phyloP scores from a whole-genome alignment of 2,113 vertebrate species.

The Irena cyanogastra region DNA sequence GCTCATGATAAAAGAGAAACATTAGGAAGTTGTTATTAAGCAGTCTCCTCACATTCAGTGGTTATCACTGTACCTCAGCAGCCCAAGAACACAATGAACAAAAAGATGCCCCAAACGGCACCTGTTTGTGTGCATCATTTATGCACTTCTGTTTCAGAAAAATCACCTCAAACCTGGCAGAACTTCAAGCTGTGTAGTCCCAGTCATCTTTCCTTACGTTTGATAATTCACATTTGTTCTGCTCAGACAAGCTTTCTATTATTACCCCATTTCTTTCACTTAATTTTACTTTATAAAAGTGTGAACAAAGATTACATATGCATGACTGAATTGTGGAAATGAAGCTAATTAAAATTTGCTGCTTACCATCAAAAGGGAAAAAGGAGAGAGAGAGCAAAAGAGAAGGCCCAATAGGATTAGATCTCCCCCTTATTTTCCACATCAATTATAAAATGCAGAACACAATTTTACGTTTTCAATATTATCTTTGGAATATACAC shows the following conservation, averaged over 20 bases:
- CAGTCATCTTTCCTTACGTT: conserved; percentile 29
- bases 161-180: conserved; percentile 41
- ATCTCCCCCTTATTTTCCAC: conserved; percentile 55
- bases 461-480: conserved; percentile 41
- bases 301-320: conserved; percentile 74
- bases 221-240: conserved; percentile 71
- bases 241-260: conserved; percentile 75
- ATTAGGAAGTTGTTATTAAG: conserved; percentile 47
- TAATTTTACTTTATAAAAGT: conserved; percentile 70
- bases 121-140: conserved; percentile 54
- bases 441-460: conserved; percentile 62
- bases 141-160: conserved; percentile 23
- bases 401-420: conserved; percentile 49
- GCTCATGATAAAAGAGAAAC: conserved; percentile 34
- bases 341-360: conserved; percentile 69
- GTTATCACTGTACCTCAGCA: conserved; percentile 53
- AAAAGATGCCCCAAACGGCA: conserved; percentile 53
- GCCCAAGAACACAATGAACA: conserved; percentile 23
- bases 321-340: conserved; percentile 66
- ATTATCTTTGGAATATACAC: conserved; percentile 55
- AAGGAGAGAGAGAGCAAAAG: conserved; percentile 40
- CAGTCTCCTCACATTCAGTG: conserved; percentile 44
- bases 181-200: conserved; percentile 45
- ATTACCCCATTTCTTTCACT: conserved; percentile 72
- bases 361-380: conserved; percentile 53